A percentile compares a stretch with the other conserved stretches of the same genome.
Conservation (phyloP, 2,797 vertebrate species). For the Enteromius anoplus region DNA sequence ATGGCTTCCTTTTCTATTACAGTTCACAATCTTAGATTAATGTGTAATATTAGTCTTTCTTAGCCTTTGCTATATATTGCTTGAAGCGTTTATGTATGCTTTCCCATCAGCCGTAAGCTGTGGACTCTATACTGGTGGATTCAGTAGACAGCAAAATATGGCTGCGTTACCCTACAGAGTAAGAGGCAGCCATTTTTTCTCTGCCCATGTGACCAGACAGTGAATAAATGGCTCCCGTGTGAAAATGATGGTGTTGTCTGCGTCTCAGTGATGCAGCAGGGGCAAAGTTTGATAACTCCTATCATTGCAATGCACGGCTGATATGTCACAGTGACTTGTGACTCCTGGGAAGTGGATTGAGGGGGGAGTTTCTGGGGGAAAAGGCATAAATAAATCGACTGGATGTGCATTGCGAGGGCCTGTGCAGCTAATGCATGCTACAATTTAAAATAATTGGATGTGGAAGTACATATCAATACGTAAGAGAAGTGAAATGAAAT, state of each 20-base stretch:
- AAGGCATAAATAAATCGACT: constrained; percentile 49
- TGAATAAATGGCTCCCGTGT: constrained; percentile 42
- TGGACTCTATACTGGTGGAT: constrained; percentile 14
- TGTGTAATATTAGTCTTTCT: neutral
- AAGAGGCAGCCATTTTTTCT: constrained; percentile 37
- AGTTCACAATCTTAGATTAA: neutral
- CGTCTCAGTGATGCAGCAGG: constrained; percentile 34
- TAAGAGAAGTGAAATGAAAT: neutral
- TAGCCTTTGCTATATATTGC: neutral
- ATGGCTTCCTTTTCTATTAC: neutral
- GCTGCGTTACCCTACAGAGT: constrained; percentile 21
- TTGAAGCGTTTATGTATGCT: neutral
- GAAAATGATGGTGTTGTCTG: constrained; percentile 33
- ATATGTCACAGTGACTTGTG: constrained; percentile 59
- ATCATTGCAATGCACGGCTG: constrained; percentile 52
- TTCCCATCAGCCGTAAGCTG: neutral
- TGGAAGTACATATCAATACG: no score
- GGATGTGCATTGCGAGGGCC: constrained; percentile 42
- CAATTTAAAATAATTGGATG: constrained; percentile 9
- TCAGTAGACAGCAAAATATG: constrained; percentile 7
- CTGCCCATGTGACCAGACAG: constrained; percentile 39
- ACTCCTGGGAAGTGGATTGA: constrained; percentile 32
- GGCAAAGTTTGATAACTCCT: constrained; percentile 49
- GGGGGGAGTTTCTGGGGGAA: constrained; percentile 39
- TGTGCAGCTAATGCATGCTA: constrained; percentile 34